phyloP scores from a whole-genome alignment of 2,113 vertebrate genomes.

The Chlorocebus sabaeus region DNA sequence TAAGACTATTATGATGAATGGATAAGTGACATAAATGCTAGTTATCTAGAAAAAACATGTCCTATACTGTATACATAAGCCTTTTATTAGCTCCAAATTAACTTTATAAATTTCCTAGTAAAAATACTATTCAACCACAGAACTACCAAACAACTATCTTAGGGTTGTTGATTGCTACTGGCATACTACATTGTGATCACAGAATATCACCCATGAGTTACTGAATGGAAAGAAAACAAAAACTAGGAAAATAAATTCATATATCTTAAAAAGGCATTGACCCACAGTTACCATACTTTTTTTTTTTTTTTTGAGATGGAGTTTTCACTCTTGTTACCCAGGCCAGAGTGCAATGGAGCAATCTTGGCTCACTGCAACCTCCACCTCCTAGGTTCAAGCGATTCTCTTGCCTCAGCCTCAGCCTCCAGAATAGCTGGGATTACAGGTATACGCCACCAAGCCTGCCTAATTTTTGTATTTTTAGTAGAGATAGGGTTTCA shows the following conservation, averaged over 20 bases:
- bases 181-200: background rate
- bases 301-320: too few relatives aligned
- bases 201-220: background rate
- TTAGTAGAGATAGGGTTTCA: too few relatives aligned
- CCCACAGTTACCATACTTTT: background rate
- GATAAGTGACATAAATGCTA: background rate
- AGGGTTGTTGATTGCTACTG: background rate
- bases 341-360: too few relatives aligned
- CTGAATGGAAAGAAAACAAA: background rate
- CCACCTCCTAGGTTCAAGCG: fast-evolving
- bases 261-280: background rate
- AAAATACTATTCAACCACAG: background rate
- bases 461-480: too few relatives aligned
- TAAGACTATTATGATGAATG: background rate
- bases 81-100: background rate
- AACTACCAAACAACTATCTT: background rate
- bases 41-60: background rate
- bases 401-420: too few relatives aligned
- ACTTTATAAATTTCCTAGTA: background rate
- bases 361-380: too few relatives aligned
- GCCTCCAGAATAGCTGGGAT: too few relatives aligned
- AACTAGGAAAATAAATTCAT: background rate
- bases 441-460: too few relatives aligned
- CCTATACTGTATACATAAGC: background rate
- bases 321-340: too few relatives aligned